These are phyloP conservation scores for Dasyurus viverrinus DNA, from an alignment of 2,113 vertebrate species.

Conservation along the genomic window DNA sequence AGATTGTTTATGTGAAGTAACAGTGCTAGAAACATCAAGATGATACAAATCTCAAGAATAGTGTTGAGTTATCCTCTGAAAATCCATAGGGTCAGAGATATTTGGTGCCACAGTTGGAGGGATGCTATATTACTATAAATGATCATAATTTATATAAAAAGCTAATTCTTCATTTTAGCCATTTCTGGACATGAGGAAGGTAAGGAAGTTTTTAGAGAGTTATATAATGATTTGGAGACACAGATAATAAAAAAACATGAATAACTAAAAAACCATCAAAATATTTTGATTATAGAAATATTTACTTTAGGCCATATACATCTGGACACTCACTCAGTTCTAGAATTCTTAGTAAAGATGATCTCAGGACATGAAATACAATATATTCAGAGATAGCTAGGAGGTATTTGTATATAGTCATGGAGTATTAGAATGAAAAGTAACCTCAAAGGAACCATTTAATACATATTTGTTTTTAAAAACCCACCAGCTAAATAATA, in stretches of 20 bases:
- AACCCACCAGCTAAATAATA: not conserved
- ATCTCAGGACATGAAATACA: not conserved
- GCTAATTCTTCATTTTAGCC: not conserved
- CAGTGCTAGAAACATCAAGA: not conserved
- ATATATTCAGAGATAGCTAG: not conserved
- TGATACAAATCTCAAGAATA: not conserved
- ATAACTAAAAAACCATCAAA: not conserved
- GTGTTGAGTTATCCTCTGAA: no score
- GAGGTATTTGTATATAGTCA: not conserved
- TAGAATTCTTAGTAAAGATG: not conserved
- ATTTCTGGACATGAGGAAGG: not conserved
- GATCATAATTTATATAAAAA: not conserved
- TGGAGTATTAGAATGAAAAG: not conserved
- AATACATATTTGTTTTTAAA: not conserved
- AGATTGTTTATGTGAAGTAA: not conserved
- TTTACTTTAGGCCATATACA: not conserved
- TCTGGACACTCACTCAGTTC: not conserved
- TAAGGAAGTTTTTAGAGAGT: not conserved
- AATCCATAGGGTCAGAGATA: not conserved
- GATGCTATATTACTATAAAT: not conserved
- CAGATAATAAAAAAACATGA: not conserved
- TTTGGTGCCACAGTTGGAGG: not conserved
- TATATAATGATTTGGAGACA: not conserved
- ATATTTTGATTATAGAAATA: not conserved
- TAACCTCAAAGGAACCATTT: not conserved